Evolutionary conservation across 2,113 vertebrate genomes (phyloP), one percentile per base, ranked within the genome.

Genomic region (Phyllostomus discolor): DNA sequence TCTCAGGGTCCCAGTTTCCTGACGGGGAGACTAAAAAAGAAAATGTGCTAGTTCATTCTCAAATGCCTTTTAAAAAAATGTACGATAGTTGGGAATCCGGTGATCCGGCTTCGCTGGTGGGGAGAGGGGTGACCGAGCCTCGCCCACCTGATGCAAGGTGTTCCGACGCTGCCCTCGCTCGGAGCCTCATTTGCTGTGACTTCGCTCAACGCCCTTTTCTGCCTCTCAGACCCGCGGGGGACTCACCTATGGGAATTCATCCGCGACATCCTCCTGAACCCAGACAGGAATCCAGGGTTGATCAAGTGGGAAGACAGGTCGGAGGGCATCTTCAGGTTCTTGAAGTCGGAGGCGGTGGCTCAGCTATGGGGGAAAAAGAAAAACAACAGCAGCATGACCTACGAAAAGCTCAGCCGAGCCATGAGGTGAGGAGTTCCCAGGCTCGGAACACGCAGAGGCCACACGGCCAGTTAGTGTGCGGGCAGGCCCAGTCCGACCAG

Each of bases 161-260:
- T 16, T 38, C 31, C 38, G 46, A 28, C 57, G 50, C 31, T 5
- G 0, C 4, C 14, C 12, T 33, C 8, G 4, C 46, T 31, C 73
- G 10, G 20, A 12, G 3, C 31, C 31, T 41, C 10, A 24, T 62
- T 82, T 35, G 2, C 73, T 33, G 80, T 52, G 52, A 69, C 57
- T 46, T 20, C 11, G 14, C 33, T 64, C 54, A 66, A 22, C 5
- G 20, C 26, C 28, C 41, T 33, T 96, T 19, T 15, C 69, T 38
- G 14, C 52, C 94, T 90, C 95, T 90, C 97, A 99, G 99, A 99
- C 93, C 99, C 99, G 0, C 98, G 99, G 78, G 99, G 99, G 43
- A 99, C 99, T 24, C 99, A 99, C 96, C 98, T 99, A 88, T 99
- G 99, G 99, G 99, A 99, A 96, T 99, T 99, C 97, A 99, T 99